Percentiles rank a stretch among this genome's conserved stretches.
phyloP scores from a whole-genome alignment of 2,113 vertebrate genomes.

The Mirza zaza region DNA sequence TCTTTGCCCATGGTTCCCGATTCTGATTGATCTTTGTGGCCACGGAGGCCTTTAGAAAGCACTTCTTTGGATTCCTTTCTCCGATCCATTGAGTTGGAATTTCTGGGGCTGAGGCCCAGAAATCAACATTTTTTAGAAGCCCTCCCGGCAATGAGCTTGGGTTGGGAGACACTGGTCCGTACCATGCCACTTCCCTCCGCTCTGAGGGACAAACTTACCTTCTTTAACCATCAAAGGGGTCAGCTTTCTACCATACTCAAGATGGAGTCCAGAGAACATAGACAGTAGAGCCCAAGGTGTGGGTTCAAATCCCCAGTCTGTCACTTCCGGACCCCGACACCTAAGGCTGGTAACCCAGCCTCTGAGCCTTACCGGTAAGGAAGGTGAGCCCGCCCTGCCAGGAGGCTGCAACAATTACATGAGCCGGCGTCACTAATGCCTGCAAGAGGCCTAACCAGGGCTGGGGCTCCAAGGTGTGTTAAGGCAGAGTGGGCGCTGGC shows the following conservation, averaged over 20 bases:
- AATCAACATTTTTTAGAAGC: neutral
- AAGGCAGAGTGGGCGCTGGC: fast-evolving
- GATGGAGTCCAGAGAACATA: neutral
- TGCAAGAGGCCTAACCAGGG: fast-evolving
- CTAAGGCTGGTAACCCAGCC: no score
- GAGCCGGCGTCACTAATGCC: neutral
- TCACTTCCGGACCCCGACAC: neutral
- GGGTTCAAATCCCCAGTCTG: neutral
- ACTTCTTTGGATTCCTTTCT: neutral
- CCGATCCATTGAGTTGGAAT: neutral
- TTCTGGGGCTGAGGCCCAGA: neutral
- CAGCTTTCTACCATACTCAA: neutral
- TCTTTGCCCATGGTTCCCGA: neutral
- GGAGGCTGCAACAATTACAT: fast-evolving
- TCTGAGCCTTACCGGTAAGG: neutral
- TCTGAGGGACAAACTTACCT: neutral
- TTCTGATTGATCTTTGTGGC: neutral
- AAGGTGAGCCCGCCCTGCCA: neutral
- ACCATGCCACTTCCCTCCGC: neutral
- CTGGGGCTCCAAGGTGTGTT: neutral
- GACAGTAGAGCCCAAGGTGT: neutral
- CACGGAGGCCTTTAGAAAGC: neutral
- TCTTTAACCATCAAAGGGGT: neutral
- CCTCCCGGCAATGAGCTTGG: neutral
- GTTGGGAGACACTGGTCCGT: fast-evolving